Base-by-base conservation (phyloP, 2,888 invertebrate species). In the Lydus trimaculatus region DNA sequence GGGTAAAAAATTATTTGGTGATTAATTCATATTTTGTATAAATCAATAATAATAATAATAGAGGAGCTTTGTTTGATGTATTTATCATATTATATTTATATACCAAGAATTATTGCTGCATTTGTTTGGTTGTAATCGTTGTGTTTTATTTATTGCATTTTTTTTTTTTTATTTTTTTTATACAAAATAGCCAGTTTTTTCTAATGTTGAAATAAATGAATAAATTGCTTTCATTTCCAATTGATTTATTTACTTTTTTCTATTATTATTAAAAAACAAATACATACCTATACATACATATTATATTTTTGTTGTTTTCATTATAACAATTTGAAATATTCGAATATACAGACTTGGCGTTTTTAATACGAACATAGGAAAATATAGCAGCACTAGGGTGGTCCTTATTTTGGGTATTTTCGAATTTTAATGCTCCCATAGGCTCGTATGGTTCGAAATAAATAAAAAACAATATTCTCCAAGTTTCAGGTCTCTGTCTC, bases 1-100 rank as follows among this genome's bases (percentile, higher is more conserved):
- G 83, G 95, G 95, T 78, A 95, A 95, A 86, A 91, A 92, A 83
- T 88, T 95, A 73, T 95, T 95, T 85, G 95, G 95, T 76, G 94
- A 95, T 86, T 95, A 92, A 85, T 25, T 65, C 67, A 28, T n/a
- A 61, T 48, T 61, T 60, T 1, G 31, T 52, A 58, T 64, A 17
- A 11, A n/a, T n/a, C 39, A 15, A 8, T 33, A 33, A 39, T 52
- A 48, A 64, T 64, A 59, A 61, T 63, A 36, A 62, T 67, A 25
- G 17, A 25, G 8, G 2, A 6, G 20, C 23, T 25, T 48, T 48
- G 20, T 48, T 48, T 48, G 36, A 17, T 25, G n/a, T 36, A 39
- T 36, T 61, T n/a, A n/a, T n/a, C n/a, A n/a, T n/a, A n/a, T n/a
- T n/a, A n/a, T n/a, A n/a, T n/a, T n/a, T n/a, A n/a, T 31, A 36